Evolutionary conservation across 1,140 invertebrate species (phyloP).

Genomic region (Apolygus lucorum): DNA sequence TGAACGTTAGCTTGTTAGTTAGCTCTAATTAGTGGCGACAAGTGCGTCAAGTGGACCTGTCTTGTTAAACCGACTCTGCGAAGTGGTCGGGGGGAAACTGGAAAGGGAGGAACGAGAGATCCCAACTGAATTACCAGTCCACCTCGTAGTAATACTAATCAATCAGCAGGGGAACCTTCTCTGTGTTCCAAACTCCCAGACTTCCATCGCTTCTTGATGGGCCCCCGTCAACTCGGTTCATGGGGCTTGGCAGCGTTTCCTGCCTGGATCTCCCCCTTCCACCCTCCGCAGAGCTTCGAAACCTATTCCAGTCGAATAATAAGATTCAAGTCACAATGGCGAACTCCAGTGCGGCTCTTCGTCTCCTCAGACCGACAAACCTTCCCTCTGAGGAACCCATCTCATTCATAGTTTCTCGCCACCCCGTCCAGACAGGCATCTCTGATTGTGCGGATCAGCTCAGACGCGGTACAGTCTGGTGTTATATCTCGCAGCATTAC

Average conservation of each 20-base stretch:
- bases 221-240: constrained; percentile 3
- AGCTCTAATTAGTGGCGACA: constrained; percentile 15
- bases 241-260: neutral
- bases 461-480: neutral
- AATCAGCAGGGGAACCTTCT: neutral
- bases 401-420: neutral
- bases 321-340: constrained; percentile 8
- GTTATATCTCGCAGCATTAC: constrained; percentile 2
- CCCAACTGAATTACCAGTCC: constrained; percentile 14
- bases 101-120: neutral
- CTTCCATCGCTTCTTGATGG: constrained; percentile 1
- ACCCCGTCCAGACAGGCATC: neutral
- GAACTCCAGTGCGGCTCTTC: neutral
- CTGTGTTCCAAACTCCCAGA: neutral
- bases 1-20: constrained; percentile 16
- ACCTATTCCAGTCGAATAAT: neutral
- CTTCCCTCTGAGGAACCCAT: constrained; percentile 1
- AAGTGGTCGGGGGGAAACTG: neutral
- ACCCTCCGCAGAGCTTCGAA: neutral
- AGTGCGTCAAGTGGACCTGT: constrained; percentile 14
- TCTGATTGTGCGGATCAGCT: neutral
- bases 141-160: constrained; percentile 10
- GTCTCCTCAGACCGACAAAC: too few relatives aligned
- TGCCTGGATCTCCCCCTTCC: neutral
- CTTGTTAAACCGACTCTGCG: neutral